A percentile compares a stretch with the other conserved stretches of the same genome.
Evolutionary conservation across 2,888 invertebrate genomes (phyloP).

Genomic region (Polydrusus pterygomalis): DNA sequence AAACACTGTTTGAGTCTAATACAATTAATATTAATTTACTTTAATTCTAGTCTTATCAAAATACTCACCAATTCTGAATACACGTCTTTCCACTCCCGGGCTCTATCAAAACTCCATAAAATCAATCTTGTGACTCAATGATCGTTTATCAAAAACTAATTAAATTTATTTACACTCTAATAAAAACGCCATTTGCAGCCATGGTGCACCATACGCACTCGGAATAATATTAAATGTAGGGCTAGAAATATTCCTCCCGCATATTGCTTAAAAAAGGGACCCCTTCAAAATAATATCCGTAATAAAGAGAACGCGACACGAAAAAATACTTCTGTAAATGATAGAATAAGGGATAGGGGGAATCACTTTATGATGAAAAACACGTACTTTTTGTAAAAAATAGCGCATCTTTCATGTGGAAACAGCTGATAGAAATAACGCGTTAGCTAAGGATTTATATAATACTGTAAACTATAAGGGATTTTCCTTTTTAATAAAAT

Average conservation of each 20-base stretch:
- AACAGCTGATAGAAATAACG: constrained; percentile 40
- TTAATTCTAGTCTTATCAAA: constrained; percentile 35
- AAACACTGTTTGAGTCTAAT: too few relatives aligned
- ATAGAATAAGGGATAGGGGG: constrained; percentile 58
- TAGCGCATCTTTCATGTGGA: constrained; percentile 39
- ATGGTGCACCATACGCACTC: constrained; percentile 45
- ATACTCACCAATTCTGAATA: constrained; percentile 13
- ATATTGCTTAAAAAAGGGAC: constrained; percentile 54
- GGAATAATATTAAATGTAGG: constrained; percentile 49
- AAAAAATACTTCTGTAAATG: constrained; percentile 70
- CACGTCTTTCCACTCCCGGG: constrained; percentile 32
- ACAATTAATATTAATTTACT: constrained; percentile 21
- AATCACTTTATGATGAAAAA: constrained; percentile 53
- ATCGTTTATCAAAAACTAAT: constrained; percentile 57
- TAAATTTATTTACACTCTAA: constrained; percentile 57
- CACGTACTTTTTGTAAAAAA: constrained; percentile 51
- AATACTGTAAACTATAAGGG: neutral
- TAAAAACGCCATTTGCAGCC: constrained; percentile 58
- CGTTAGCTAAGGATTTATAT: constrained; percentile 5
- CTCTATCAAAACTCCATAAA: constrained; percentile 47
- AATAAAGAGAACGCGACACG: constrained; percentile 70
- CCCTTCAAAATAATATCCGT: constrained; percentile 56
- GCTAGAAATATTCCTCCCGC: constrained; percentile 46
- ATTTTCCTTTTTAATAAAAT: neutral
- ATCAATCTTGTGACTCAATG: constrained; percentile 49